Evolutionary conservation across 2,888 invertebrate genomes (phyloP).

Genomic region (Monopis laevigella): DNA sequence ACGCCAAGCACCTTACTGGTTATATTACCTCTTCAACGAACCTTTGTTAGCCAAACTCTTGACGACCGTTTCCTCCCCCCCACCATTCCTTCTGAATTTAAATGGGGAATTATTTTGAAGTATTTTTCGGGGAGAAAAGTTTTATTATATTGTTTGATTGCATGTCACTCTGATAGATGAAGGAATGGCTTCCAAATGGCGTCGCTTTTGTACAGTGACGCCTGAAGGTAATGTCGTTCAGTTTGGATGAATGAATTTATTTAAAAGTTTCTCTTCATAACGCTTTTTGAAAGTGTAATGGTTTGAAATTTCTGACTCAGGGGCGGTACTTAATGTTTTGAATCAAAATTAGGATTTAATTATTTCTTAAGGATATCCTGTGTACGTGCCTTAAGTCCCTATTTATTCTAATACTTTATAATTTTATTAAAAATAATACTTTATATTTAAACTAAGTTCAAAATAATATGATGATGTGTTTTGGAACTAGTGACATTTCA

Average conservation of each 20-base stretch:
- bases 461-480: too few relatives aligned
- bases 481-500: too few relatives aligned
- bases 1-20: conserved; percentile 43
- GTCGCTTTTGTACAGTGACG: conserved; percentile 40
- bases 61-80: conserved; percentile 24
- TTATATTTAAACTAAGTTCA: too few relatives aligned
- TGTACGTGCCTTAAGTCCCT: too few relatives aligned
- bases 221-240: conserved; percentile 44
- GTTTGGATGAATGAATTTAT: conserved; percentile 52
- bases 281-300: neutral
- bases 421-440: too few relatives aligned
- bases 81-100: conserved; percentile 53
- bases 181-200: conserved; percentile 52
- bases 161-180: conserved; percentile 63
- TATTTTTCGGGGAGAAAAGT: conserved; percentile 62
- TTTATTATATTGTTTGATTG: conserved; percentile 68
- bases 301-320: too few relatives aligned
- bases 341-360: too few relatives aligned
- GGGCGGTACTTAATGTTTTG: too few relatives aligned
- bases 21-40: conserved; percentile 40
- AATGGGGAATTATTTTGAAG: conserved; percentile 66
- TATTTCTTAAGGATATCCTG: too few relatives aligned
- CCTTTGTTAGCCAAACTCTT: conserved; percentile 48
- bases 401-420: too few relatives aligned
- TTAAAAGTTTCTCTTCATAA: conserved; percentile 44